These are phyloP conservation scores for Odocoileus virginianus DNA, from an alignment of 2,113 vertebrate species.

Conservation along the genomic window DNA sequence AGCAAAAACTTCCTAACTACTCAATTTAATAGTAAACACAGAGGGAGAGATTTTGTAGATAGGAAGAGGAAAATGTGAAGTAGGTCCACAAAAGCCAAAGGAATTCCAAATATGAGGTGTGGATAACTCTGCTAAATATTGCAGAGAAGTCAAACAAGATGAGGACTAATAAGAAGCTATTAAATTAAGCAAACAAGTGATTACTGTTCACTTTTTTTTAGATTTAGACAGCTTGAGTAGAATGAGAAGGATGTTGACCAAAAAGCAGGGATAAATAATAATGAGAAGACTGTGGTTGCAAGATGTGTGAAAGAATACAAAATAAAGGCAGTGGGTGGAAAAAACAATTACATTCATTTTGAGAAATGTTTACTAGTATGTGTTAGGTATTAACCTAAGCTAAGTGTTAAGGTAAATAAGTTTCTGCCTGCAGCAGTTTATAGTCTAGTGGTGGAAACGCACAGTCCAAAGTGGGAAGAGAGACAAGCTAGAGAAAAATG, in stretches of 20 bases:
- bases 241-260: background rate
- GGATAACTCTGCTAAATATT: constrained; percentile 9
- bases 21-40: background rate
- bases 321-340: background rate
- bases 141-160: background rate
- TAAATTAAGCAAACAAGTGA: constrained; percentile 25
- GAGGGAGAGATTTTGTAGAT: background rate
- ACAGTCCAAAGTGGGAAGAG: background rate
- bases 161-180: background rate
- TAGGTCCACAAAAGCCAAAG: background rate
- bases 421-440: background rate
- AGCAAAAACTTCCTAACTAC: background rate
- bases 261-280: constrained; percentile 16
- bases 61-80: background rate
- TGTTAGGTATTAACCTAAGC: background rate
- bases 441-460: background rate
- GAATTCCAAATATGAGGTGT: constrained; percentile 50
- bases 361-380: background rate
- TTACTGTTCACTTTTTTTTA: background rate
- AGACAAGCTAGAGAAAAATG: background rate
- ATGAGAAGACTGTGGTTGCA: background rate
- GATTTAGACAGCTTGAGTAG: background rate
- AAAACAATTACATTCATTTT: background rate
- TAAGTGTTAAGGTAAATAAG: background rate
- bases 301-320: background rate